A percentile compares a stretch with the other conserved stretches of the same genome.
Evolutionary conservation across 2,113 vertebrate genomes (phyloP).

Genomic region (Platichthys flesus): DNA sequence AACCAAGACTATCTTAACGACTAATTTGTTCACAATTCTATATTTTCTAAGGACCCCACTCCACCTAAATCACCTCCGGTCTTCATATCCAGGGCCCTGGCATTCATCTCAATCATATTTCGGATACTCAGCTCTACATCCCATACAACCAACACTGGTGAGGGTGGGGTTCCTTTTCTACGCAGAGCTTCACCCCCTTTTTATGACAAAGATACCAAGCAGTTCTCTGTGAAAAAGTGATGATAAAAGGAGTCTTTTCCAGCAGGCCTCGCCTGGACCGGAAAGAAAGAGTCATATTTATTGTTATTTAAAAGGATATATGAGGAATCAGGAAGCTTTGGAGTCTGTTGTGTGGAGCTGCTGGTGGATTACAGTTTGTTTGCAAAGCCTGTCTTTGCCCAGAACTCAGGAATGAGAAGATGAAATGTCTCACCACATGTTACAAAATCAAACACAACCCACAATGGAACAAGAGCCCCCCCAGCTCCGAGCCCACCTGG

Average conservation of each 20-base stretch:
- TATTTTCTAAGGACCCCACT: no score
- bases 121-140: no score
- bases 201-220: background rate
- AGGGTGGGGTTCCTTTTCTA: no score
- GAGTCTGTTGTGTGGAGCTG: conserved; percentile 35
- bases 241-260: conserved; percentile 6
- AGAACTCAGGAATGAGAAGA: conserved; percentile 56
- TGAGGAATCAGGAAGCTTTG: conserved; percentile 46
- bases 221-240: background rate
- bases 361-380: conserved; percentile 58
- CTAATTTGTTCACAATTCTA: no score
- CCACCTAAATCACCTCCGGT: no score
- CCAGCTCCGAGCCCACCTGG: conserved; percentile 29
- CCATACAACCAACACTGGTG: no score
- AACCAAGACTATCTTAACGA: background rate
- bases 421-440: conserved; percentile 58
- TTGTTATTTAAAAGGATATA: conserved; percentile 51
- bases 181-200: no score
- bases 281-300: conserved; percentile 26
- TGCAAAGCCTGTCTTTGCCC: conserved; percentile 53
- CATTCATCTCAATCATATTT: no score
- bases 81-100: no score
- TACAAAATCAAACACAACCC: conserved; percentile 47
- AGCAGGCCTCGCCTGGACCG: conserved; percentile 1
- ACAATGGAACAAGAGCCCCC: conserved; percentile 29